Percentiles rank a stretch among this genome's conserved stretches.
Evolutionary conservation across 2,888 invertebrate species (phyloP).

Genomic region (Troides helena): DNA sequence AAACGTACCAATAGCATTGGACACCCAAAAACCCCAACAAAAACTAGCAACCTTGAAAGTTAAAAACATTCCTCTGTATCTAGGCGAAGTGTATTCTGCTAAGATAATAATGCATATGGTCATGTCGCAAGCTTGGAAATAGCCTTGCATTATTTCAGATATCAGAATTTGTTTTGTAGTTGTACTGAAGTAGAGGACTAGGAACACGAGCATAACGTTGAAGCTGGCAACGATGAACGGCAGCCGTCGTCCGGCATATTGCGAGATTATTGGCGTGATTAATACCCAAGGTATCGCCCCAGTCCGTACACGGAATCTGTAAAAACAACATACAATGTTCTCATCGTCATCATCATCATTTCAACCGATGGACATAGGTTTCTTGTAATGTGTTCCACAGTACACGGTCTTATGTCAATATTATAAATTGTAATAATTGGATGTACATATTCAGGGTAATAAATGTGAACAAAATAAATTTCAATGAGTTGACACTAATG

Average conservation of each 20-base stretch:
- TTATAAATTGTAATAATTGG: too few species aligned
- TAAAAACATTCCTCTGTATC: conserved; percentile 51
- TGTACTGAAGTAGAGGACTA: conserved; percentile 48
- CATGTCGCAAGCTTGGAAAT: neutral
- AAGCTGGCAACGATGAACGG: conserved; percentile 32
- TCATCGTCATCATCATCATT: too few species aligned
- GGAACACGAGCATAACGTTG: conserved; percentile 40
- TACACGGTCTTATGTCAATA: too few species aligned
- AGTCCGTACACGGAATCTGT: conserved; percentile 36
- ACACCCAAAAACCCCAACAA: conserved; percentile 55
- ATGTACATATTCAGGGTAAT: too few species aligned
- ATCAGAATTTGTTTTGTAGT: conserved; percentile 45
- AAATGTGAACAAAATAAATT: too few species aligned
- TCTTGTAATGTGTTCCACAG: too few species aligned
- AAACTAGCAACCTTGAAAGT: conserved; percentile 51
- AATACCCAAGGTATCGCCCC: conserved; percentile 40
- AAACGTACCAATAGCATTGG: conserved; percentile 53
- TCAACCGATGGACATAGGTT: too few species aligned
- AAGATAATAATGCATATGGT: conserved; percentile 38
- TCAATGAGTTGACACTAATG: too few species aligned
- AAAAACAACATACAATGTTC: conserved; percentile 17
- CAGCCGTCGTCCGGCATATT: conserved; percentile 40
- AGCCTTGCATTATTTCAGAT: conserved; percentile 48
- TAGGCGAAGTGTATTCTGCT: conserved; percentile 50
- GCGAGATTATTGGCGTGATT: conserved; percentile 36